Evolutionary conservation across 1,140 invertebrate genomes (phyloP), one percentile per base, ranked within the genome.

Genomic region (Drosophila nigrodunni): DNA sequence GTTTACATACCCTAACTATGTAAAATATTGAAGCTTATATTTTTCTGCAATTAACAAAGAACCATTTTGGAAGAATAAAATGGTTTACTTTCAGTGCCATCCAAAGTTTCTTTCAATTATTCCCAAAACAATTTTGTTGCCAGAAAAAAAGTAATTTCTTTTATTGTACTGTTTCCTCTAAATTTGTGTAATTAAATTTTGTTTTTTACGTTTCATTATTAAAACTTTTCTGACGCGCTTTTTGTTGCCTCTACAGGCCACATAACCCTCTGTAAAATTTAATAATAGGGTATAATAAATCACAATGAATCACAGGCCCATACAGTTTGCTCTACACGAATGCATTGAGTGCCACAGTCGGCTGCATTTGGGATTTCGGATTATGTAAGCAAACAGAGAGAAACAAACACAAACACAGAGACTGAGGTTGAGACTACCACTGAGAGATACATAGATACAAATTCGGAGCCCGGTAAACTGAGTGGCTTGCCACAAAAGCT

Each of bases 381-480:
- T 87, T 87, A 87, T 83, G 85, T 82, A 87, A 87, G 72, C 46
- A 60, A 46, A 60, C 54, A 67, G 30, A 52, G 47, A 52, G 55
- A 46, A n/a, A 65, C 35, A 64, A 72, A 58, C 9, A 44, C 46
- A 30, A 44, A 74, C 21, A 49, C 66, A 0, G n/a, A 71, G n/a
- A 70, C 58, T 18, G 34, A 66, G 46, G 4, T 25, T 52, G 25
- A 34, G 43, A 25, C 18, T 10, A 8, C 11, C 9, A 30, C 46
- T 54, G 49, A 54, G 25, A 54, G 30, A 52, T 15, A 21, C 30
- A 44, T 60, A 49, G 11, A 52, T 25, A 64, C 61, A 64, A 64
- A 25, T 39, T 37, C 54, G 34, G 13, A 25, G 13, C 35, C 18
- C 2, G 10, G 10, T 18, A 58, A 71, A 41, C 13, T 25, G 35